A percentile compares a stretch with the other conserved stretches of the same genome.
Conservation (phyloP, 2,888 invertebrate species). For the Psylliodes chrysocephalus region DNA sequence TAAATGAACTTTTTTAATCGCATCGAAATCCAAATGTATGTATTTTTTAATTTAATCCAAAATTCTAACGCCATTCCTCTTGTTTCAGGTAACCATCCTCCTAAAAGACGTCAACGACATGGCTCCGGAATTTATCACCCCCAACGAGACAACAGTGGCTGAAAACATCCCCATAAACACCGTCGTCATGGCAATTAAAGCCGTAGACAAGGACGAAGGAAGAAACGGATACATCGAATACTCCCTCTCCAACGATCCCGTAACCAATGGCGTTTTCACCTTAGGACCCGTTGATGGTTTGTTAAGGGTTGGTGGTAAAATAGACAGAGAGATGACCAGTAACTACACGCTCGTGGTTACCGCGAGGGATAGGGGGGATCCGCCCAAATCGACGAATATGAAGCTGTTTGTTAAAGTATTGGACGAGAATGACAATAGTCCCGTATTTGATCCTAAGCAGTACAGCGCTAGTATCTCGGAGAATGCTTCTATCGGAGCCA, state of each 20-base stretch:
- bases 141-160: conserved; percentile 80
- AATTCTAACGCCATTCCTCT: conserved; percentile 27
- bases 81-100: conserved; percentile 81
- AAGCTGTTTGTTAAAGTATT: conserved; percentile 78
- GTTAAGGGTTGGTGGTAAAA: conserved; percentile 82
- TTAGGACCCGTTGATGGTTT: conserved; percentile 89
- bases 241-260: conserved; percentile 75
- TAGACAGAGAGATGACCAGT: conserved; percentile 84
- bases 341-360: conserved; percentile 81
- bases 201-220: conserved; percentile 89
- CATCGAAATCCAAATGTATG: no score
- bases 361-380: conserved; percentile 91
- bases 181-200: conserved; percentile 89
- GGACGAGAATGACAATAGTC: conserved; percentile 92
- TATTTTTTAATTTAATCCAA: no score
- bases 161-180: conserved; percentile 90
- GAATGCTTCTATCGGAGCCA: conserved; percentile 93
- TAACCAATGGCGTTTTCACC: conserved; percentile 76
- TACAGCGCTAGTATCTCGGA: conserved; percentile 92
- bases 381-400: conserved; percentile 76
- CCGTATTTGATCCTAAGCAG: conserved; percentile 88
- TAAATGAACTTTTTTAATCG: no score
- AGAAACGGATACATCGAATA: conserved; percentile 86
- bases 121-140: conserved; percentile 85
- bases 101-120: conserved; percentile 93